Conservation (phyloP, 2,888 invertebrate genomes). For the Ypsolopha scabrella region DNA sequence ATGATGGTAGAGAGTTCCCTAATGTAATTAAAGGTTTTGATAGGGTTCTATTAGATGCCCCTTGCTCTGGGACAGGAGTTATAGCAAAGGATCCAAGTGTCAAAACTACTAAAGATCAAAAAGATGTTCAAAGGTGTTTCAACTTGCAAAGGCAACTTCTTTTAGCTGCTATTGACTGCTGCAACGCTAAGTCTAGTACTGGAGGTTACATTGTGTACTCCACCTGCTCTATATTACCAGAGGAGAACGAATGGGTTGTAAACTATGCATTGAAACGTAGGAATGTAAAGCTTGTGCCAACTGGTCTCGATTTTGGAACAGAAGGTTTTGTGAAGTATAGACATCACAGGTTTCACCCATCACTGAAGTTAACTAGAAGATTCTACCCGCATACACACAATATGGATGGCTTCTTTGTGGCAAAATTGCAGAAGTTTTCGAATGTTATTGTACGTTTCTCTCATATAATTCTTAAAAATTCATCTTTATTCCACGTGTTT, state of each 20-base stretch:
- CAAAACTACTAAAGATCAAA: constrained; percentile 90
- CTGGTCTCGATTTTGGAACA: constrained; percentile 94
- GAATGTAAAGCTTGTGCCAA: constrained; percentile 92
- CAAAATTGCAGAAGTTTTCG: constrained; percentile 96
- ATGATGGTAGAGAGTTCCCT: constrained; percentile 91
- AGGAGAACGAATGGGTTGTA: constrained; percentile 98
- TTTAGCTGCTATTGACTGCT: constrained; percentile 96
- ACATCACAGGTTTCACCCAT: constrained; percentile 89
- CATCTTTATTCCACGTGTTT: neutral
- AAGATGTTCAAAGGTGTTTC: constrained; percentile 91
- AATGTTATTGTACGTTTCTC: constrained; percentile 73
- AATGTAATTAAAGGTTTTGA: constrained; percentile 93
- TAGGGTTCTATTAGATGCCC: constrained; percentile 95
- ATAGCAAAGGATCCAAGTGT: constrained; percentile 97
- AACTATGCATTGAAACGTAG: constrained; percentile 95
- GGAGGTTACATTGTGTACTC: constrained; percentile 98
- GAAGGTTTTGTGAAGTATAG: constrained; percentile 94
- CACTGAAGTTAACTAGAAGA: constrained; percentile 86
- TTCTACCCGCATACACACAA: constrained; percentile 99
- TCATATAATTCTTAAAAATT: neutral
- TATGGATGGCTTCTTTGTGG: constrained; percentile 99
- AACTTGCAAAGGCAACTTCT: constrained; percentile 94
- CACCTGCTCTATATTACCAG: constrained; percentile 97
- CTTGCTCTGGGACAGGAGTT: constrained; percentile 98
- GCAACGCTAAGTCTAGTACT: constrained; percentile 90